phyloP scores from a whole-genome alignment of 2,113 vertebrate genomes.

The Nanorana parkeri region DNA sequence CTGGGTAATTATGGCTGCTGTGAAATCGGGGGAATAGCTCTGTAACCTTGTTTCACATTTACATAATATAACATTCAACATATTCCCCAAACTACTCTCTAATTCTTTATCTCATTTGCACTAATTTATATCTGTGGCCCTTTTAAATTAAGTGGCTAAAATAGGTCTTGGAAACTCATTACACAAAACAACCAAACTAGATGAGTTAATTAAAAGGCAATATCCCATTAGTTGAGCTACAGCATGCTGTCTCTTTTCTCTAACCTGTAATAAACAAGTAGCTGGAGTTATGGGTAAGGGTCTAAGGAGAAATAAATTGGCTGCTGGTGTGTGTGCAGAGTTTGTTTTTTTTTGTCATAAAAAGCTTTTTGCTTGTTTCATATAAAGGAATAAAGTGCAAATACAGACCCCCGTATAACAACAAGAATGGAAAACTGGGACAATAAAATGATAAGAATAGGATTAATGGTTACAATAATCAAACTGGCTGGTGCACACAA shows the following conservation, averaged over 20 bases:
- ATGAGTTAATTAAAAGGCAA: constrained; percentile 56
- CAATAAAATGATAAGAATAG: too few relatives aligned
- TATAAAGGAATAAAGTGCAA: background rate
- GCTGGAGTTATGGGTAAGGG: constrained; percentile 7
- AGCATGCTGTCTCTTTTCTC: constrained; percentile 4
- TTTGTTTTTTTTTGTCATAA: background rate
- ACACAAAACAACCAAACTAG: constrained; percentile 41
- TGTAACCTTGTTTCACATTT: constrained; percentile 6
- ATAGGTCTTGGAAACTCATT: constrained; percentile 51
- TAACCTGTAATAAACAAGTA: constrained; percentile 48
- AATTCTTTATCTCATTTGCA: constrained; percentile 51
- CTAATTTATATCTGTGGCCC: constrained; percentile 50
- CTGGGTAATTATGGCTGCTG: constrained; percentile 16
- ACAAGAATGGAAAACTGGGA: too few relatives aligned
- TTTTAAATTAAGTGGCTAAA: constrained; percentile 51
- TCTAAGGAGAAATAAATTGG: constrained; percentile 14
- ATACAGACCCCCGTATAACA: too few relatives aligned
- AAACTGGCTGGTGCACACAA: too few relatives aligned
- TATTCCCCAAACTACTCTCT: constrained; percentile 44
- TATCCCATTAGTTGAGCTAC: constrained; percentile 27
- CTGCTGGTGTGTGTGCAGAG: background rate
- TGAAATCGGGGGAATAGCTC: constrained; percentile 26
- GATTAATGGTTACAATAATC: too few relatives aligned
- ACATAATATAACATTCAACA: constrained; percentile 18
- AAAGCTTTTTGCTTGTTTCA: background rate